These are phyloP conservation scores for Arge pagana DNA, from an alignment of 2,888 invertebrate species.

Conservation along the genomic window DNA sequence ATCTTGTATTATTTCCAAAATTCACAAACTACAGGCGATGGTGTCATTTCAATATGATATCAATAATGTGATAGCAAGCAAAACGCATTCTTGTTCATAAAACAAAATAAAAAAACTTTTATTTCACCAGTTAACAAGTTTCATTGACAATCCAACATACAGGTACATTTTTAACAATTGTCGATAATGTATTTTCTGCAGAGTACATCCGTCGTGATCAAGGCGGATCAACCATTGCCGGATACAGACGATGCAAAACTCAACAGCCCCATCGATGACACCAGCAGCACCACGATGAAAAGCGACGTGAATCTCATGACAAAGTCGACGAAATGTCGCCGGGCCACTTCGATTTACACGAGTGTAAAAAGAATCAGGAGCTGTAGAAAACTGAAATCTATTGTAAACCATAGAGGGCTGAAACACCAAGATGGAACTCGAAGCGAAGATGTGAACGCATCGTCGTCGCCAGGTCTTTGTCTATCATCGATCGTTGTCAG, in stretches of 20 bases:
- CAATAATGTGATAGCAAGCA: too few relatives aligned
- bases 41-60: too few relatives aligned
- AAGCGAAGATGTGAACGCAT: conserved; percentile 30
- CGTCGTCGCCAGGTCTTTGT: conserved; percentile 30
- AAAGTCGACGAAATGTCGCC: conserved; percentile 42
- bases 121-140: too few relatives aligned
- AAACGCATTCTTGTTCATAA: too few relatives aligned
- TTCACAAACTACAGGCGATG: too few relatives aligned
- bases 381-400: conserved; percentile 41
- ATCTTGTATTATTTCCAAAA: too few relatives aligned
- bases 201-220: neutral
- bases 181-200: neutral
- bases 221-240: conserved; percentile 14
- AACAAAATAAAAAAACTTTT: too few relatives aligned
- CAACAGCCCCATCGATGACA: conserved; percentile 31
- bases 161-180: too few relatives aligned
- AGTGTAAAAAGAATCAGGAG: conserved; percentile 45
- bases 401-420: conserved; percentile 37
- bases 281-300: conserved; percentile 33
- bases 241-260: conserved; percentile 38
- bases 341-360: conserved; percentile 42
- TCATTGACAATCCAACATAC: too few relatives aligned
- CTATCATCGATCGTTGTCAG: conserved; percentile 30
- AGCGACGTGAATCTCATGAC: conserved; percentile 35
- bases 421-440: conserved; percentile 38